A percentile compares a stretch with the other conserved stretches of the same genome.
Conservation (phyloP, 2,113 vertebrate species). For the Haliaeetus leucogaster region DNA sequence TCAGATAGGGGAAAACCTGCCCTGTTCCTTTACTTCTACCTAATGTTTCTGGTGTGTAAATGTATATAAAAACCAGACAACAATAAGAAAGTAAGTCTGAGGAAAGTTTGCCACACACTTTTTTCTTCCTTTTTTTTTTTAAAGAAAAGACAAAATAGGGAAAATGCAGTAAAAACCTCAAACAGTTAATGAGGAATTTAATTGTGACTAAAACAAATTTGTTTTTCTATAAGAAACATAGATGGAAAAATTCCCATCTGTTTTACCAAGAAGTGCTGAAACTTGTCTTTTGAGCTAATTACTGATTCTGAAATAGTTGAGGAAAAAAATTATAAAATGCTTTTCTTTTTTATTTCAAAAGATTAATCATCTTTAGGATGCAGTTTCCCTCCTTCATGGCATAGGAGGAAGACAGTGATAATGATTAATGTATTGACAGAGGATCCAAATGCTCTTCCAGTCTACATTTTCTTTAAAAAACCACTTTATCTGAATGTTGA, state of each 20-base stretch:
- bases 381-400: background rate
- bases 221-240: background rate
- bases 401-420: background rate
- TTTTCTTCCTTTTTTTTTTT: background rate
- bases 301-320: background rate
- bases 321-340: background rate
- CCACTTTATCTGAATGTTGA: background rate
- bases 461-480: background rate
- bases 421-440: background rate
- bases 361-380: background rate
- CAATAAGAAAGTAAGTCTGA: background rate
- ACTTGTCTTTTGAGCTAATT: background rate
- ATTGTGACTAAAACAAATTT: background rate
- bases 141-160: background rate
- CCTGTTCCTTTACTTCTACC: background rate
- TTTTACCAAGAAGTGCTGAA: background rate
- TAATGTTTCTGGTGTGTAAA: background rate
- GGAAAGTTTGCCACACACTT: background rate
- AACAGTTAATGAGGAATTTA: background rate
- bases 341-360: background rate
- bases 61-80: background rate
- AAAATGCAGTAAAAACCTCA: background rate
- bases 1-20: background rate
- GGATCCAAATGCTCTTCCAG: background rate
- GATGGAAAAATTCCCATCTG: background rate